Base-by-base conservation (phyloP, 2,888 invertebrate species). In the Orthosia cruda region DNA sequence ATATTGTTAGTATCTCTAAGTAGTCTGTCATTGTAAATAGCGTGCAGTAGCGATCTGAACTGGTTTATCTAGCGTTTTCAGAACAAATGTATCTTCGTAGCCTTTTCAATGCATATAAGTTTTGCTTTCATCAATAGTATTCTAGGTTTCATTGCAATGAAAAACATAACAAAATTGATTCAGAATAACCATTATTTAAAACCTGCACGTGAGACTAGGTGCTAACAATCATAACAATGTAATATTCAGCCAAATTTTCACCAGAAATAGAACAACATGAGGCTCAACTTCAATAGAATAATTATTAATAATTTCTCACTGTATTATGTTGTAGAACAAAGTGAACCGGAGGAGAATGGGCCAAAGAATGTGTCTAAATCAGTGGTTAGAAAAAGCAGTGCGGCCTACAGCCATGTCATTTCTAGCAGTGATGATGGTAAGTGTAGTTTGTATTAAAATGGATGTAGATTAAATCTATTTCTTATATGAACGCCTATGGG, bases 391-490 rank as follows among this genome's bases (percentile, higher is more conserved):
- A 84, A 80, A 57, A 93, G 91, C 64, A 90, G 86, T 87, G 86
- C 83, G n/a, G 83, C 84, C 15, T 83, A 88, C 49, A 81, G 88
- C 26, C 89, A 91, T 71, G 72, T 91, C 54, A 79, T 92, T 74
- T 86, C 89, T 4, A 95, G 94, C 77, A 95, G 94, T 89, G 94
- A 94, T 59, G 94, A 96, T 84, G 96, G 95, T 95, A 86, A 90
- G 81, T 23, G 5, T 52, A 20, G 7, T 40, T 26, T 26, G 32
- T 45, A 45, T 23, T 40, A 40, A 40, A 40, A 9, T 40, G 9
- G 40, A 40, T 40, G 26, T 40, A 40, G 9, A 40, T 20, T 23
- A 40, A 61, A 15, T 59, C n/a, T n/a, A 13, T 15, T 20, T 59
- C 40, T 61, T 15, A 20, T 61, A 61, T 20, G 7, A 15, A 59